Base-by-base conservation (phyloP, 1,140 invertebrate genomes). In the Calliphora vicina region DNA sequence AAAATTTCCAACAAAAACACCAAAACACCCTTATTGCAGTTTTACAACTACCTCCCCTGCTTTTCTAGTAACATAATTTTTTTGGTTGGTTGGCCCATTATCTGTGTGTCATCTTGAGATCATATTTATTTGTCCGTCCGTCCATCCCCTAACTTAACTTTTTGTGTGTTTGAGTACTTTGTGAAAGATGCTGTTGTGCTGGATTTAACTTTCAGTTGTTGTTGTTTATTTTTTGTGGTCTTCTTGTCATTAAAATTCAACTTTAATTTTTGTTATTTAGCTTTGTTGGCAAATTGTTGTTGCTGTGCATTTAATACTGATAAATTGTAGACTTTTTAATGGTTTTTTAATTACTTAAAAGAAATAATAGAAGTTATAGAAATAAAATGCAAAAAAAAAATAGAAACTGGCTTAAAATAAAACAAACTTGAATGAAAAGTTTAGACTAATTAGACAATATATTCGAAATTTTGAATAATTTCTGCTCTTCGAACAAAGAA, bases 251-350 rank as follows among this genome's bases (percentile, higher is more conserved):
- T 17, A 50, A 50, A 50, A 50, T 17, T 50, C 35, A 50, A 6
- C 15, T 50, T 50, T 50, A 50, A 50, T 50, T 50, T 50, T 50
- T n/a, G 15, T 50, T 10, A 35, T 50, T 50, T 50, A n/a, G 45
- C 45, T 13, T 12, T 50, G 45, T 50, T 17, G 17, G 12, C 45
- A 50, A 50, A 12, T 50, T 6, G 15, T 8, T 57, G 50, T 57
- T n/a, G 1, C 12, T 67, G 1, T 67, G 61, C 61, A 67, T 67
- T 67, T 67, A 23, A 67, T 23, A 23, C 61, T 25, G 61, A 23
- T 67, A 67, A 67, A 67, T 67, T 67, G 61, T 25, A 67, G 61
- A 67, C 61, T 13, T 57, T 57, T 67, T 67, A 67, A 67, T 67
- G 61, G 20, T 25, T 67, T 67, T 67, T 20, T 67, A 67, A 67